phyloP scores from a whole-genome alignment of 1,140 invertebrate genomes.

The Stegodyphus mimosarum region DNA sequence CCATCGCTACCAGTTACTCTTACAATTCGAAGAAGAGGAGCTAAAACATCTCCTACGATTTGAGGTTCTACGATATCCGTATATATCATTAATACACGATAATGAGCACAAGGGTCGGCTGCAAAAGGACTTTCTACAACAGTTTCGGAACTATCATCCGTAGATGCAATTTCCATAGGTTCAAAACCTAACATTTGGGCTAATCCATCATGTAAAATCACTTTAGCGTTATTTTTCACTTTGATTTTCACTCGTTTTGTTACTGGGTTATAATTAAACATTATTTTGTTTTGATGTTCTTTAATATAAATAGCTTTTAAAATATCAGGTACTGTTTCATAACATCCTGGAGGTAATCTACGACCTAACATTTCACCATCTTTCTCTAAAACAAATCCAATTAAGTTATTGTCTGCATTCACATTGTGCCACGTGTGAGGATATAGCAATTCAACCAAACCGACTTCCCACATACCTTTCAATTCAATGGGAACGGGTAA shows the following conservation, averaged over 20 bases:
- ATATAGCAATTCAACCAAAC: neutral
- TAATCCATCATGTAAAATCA: neutral
- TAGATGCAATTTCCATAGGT: neutral
- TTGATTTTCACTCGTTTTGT: neutral
- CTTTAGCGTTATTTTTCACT: neutral
- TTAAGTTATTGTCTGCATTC: slow-evolving; percentile 2
- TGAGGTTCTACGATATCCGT: slow-evolving; percentile 4
- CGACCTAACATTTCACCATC: neutral
- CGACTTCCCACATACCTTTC: neutral
- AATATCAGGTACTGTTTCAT: neutral
- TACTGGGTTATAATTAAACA: neutral
- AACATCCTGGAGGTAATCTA: neutral
- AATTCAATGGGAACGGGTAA: slow-evolving; percentile 1
- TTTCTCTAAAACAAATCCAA: neutral
- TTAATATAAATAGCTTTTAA: neutral
- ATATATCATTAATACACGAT: neutral
- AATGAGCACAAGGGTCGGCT: neutral
- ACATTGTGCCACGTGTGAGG: neutral
- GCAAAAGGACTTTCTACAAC: neutral
- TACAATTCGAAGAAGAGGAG: neutral
- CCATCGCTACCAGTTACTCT: neutral
- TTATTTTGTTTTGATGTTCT: neutral
- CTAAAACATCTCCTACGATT: slow-evolving; percentile 2
- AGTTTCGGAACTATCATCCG: neutral
- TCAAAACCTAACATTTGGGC: neutral